Evolutionary conservation across 2,888 invertebrate species (phyloP), one percentile per base, ranked within the genome.

Genomic region (Coelinius sp.): DNA sequence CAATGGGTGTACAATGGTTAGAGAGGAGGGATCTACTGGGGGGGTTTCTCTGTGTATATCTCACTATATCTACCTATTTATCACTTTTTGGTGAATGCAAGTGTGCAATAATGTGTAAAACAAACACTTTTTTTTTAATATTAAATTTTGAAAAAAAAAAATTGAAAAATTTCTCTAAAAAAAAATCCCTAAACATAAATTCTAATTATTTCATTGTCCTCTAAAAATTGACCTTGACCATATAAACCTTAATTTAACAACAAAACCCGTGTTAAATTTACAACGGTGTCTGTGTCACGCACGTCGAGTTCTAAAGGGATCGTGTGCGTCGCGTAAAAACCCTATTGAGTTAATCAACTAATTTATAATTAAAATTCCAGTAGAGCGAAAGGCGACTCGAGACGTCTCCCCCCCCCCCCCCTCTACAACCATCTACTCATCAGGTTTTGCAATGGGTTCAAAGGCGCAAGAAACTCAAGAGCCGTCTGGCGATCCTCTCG

Each of bases 281-380:
- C 46, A 46, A 71, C 44, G 72, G 72, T 72, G 72, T 72, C 52
- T 64, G 72, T 68, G 72, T 72, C 72, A 72, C 72, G 72, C 64
- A 68, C 64, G 63, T 56, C 71, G 75, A 70, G 66, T 31, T 62
- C 71, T 22, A n/a, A 63, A 31, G 68, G 68, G 73, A 69, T 71
- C 75, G 75, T 75, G 74, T 71, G 75, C 75, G 79, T 74, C 80
- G 78, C 79, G 80, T 83, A 87, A 88, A 87, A 88, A 88, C 86
- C 80, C 84, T 87, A 86, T 85, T 87, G 86, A 88, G 87, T 88
- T 87, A 87, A 88, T 87, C 87, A 88, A 86, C 88, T 87, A 88
- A 87, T 88, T 88, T 88, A 87, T 88, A 87, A 88, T 88, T 88
- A 88, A 87, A 86, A 87, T 88, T 87, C 87, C 85, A 83, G 78